A percentile compares a stretch with the other conserved stretches of the same genome.
Evolutionary conservation across 2,797 vertebrate genomes (phyloP).

Genomic region (Cynopterus sphinx): DNA sequence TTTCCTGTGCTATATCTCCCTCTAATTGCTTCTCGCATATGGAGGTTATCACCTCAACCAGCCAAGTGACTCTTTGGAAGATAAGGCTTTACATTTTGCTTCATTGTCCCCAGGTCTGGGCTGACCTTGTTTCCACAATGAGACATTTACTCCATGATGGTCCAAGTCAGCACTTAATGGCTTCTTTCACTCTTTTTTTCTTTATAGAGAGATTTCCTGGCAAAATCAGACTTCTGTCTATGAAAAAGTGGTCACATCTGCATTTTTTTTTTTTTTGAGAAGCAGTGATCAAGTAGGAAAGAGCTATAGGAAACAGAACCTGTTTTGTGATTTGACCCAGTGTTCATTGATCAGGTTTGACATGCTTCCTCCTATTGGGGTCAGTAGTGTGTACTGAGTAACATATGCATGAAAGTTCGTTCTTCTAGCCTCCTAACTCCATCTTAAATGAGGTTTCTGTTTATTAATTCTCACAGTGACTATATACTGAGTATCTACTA

Average conservation of each 20-base stretch:
- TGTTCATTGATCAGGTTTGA: neutral
- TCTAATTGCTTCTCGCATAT: neutral
- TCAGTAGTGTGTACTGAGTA: neutral
- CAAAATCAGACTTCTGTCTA: neutral
- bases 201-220: neutral
- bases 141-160: neutral
- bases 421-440: neutral
- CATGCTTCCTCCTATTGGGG: neutral
- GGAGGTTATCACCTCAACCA: neutral
- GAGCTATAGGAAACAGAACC: neutral
- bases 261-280: neutral
- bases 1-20: too few species aligned
- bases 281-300: neutral
- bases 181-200: neutral
- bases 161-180: neutral
- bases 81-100: neutral
- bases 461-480: neutral
- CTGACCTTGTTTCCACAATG: neutral
- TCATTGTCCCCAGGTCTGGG: neutral
- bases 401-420: neutral
- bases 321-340: neutral
- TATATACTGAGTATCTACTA: neutral
- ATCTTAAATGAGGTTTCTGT: neutral
- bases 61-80: neutral
- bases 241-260: neutral